A percentile compares a stretch with the other conserved stretches of the same genome.
Evolutionary conservation across 2,113 vertebrate genomes (phyloP).

Genomic region (Burhinus bistriatus): DNA sequence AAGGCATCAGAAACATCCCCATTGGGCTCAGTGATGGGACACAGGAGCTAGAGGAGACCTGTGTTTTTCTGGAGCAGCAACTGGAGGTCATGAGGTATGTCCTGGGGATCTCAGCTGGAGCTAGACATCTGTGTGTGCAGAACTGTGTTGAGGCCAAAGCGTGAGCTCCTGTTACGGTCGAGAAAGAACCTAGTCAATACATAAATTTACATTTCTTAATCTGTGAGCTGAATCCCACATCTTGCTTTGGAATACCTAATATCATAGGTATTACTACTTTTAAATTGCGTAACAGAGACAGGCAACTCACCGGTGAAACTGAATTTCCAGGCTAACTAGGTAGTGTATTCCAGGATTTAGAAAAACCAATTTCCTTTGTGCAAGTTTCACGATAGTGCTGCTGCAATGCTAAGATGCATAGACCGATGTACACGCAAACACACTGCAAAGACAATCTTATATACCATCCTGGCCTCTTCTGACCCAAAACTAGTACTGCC

Average conservation of each 20-base stretch:
- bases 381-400: neutral
- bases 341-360: neutral
- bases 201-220: too few relatives aligned
- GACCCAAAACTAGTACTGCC: neutral
- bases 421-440: neutral
- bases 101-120: neutral
- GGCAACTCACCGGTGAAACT: neutral
- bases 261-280: neutral
- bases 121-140: neutral
- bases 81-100: neutral
- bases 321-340: neutral
- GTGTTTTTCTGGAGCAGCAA: neutral
- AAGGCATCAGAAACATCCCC: neutral
- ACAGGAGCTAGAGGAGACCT: neutral
- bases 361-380: neutral
- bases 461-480: neutral
- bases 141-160: neutral
- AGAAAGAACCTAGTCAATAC: neutral
- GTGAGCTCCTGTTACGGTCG: neutral
- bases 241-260: too few relatives aligned
- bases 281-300: neutral
- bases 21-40: neutral
- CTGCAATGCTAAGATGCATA: neutral
- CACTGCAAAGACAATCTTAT: neutral
- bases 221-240: too few relatives aligned